Conservation (phyloP, 1,140 invertebrate species). For the Halesus radiatus region DNA sequence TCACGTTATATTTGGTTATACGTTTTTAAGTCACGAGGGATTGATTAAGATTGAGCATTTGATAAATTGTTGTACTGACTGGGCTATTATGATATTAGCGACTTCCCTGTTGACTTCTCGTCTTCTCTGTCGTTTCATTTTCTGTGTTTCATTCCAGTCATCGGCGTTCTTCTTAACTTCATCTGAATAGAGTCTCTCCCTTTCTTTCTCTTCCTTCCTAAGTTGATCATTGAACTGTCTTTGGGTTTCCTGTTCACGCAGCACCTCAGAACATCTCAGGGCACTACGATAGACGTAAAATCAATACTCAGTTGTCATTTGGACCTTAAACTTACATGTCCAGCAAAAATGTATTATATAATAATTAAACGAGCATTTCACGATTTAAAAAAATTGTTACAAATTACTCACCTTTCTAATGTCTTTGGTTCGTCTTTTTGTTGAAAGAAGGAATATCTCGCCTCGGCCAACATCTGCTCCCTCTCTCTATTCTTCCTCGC, state of each 20-base stretch:
- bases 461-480: constrained; percentile 62
- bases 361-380: neutral
- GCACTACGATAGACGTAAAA: constrained; percentile 58
- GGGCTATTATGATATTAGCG: constrained; percentile 41
- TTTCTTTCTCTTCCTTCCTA: constrained; percentile 58
- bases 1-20: too few relatives aligned
- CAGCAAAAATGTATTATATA: too few relatives aligned
- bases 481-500: constrained; percentile 61
- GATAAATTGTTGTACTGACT: constrained; percentile 35
- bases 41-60: too few relatives aligned
- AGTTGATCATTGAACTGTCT: constrained; percentile 63
- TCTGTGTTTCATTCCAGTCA: constrained; percentile 63
- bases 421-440: constrained; percentile 66
- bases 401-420: constrained; percentile 60
- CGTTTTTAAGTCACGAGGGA: too few relatives aligned
- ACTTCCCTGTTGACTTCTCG: constrained; percentile 58
- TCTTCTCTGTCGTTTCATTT: constrained; percentile 58
- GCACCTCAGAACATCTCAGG: constrained; percentile 64
- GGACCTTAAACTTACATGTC: too few relatives aligned
- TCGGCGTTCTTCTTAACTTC: constrained; percentile 61
- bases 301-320: too few relatives aligned
- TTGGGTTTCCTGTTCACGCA: constrained; percentile 65
- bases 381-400: neutral
- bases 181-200: constrained; percentile 61
- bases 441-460: constrained; percentile 66